Base-by-base conservation (phyloP, 2,888 invertebrate species). In the Cantharis rufa region DNA sequence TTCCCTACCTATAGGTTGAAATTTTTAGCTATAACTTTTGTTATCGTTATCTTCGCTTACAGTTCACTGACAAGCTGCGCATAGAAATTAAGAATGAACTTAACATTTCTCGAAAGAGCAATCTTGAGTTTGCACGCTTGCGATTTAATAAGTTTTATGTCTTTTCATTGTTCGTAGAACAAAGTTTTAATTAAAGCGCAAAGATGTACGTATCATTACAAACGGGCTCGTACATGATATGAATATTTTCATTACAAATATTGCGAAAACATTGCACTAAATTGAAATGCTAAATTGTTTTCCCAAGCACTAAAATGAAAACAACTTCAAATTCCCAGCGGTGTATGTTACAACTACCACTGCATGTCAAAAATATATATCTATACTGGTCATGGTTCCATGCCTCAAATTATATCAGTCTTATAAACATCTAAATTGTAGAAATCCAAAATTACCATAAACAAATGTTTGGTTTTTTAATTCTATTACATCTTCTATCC, bases 101-200 rank as follows among this genome's bases (percentile, higher is more conserved):
- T 81, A 84, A 74, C 81, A 84, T 85, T 85, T 85, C 86, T 84
- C 83, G 81, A 85, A 84, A 85, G 84, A 83, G 83, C 86, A 86
- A 86, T 86, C 85, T 85, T 80, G 82, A 82, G 84, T 71, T 82
- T 83, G 85, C 84, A 85, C 85, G 85, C 83, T 84, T 83, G 83
- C 84, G 84, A 84, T 84, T 84, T 84, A 84, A 84, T 84, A 83
- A 84, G 83, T 84, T 84, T 83, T 82, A 83, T 82, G 82, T 83
- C 82, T 82, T 82, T 84, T 82, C 83, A 84, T 84, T 84, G 83
- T 78, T 82, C 84, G 85, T 84, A 83, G 84, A 85, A 83, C 83
- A 85, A 85, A 84, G 80, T 84, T 82, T 83, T 81, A 78, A 78
- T 78, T 78, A 74, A 76, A 76, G 63, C 73, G 71, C 73, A 73